Base-by-base conservation (phyloP, 2,888 invertebrate genomes). In the Scrobipalpa costella region DNA sequence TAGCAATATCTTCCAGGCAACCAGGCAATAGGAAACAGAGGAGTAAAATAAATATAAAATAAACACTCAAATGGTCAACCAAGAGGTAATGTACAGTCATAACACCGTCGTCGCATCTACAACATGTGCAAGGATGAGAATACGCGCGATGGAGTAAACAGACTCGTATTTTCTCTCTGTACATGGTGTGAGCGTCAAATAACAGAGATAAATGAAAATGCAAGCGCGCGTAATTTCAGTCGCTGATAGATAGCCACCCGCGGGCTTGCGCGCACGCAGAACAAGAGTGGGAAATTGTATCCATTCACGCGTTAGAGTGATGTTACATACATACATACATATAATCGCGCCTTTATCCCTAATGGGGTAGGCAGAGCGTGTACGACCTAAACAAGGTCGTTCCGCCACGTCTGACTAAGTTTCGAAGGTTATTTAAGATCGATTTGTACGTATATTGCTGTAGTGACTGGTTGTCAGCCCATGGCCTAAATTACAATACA, bases 201-300 rank as follows among this genome's bases (percentile, higher is more conserved):
- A 69, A 71, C 69, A 68, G 71, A 71, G 76, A 80, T 80, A 83
- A 76, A 78, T 79, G 75, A 75, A 79, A 78, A 74, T 70, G 78
- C 79, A 71, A 73, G 68, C 70, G 68, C 68, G 71, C 73, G 72
- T 77, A 74, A 79, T 79, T 78, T 78, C 76, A 81, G 73, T 69
- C 69, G 67, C 61, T 67, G 71, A 72, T 72, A 76, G 74, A 73
- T 74, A 74, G 67, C 68, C 64, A 68, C 66, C 66, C 58, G 66
- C 61, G 61, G 63, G 65, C 67, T 49, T 57, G 64, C 38, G 33
- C 38, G 57, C 44, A 50, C 17, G 40, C 62, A 62, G 17, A 17
- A n/a, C 0, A 36, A 6, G 9, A 44, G 49, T 61, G 61, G 34
- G 50, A 61, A 49, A 34, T 60, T 9, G 8, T 40, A 58, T 38